These are phyloP conservation scores for Caenorhabditis latens DNA, from an alignment of 1,140 invertebrate species.

Conservation along the genomic window DNA sequence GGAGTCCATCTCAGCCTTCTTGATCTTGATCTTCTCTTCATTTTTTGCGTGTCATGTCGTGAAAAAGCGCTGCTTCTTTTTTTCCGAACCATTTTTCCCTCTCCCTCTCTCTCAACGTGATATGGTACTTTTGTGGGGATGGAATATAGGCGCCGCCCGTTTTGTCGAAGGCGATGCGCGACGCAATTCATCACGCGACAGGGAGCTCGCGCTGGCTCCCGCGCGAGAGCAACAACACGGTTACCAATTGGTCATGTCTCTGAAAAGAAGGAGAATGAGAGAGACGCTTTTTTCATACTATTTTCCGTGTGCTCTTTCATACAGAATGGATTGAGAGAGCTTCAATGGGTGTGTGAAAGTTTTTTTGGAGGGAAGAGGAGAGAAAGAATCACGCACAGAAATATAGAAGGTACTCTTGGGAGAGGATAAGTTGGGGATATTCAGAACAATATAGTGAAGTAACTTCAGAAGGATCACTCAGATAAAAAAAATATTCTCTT, in stretches of 20 bases:
- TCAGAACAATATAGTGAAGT: no score
- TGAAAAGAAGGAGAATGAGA: constrained; percentile 22
- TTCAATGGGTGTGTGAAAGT: background rate
- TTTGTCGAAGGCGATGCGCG: constrained; percentile 4
- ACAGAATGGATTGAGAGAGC: background rate
- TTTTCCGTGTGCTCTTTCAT: constrained; percentile 27
- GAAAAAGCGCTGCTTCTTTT: constrained; percentile 43
- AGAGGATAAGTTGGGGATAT: background rate
- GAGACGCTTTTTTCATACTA: background rate
- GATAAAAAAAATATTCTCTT: no score
- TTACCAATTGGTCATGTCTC: constrained; percentile 48
- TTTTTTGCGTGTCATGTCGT: constrained; percentile 39
- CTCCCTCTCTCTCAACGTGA: constrained; percentile 29
- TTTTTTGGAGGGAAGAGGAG: background rate
- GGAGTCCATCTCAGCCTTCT: constrained; percentile 46
- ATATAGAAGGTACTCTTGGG: background rate
- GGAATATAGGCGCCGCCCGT: constrained; percentile 23
- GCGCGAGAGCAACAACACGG: background rate
- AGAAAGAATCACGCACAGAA: constrained; percentile 5
- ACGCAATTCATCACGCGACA: constrained; percentile 41
- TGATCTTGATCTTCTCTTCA: constrained; percentile 34
- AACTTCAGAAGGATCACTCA: no score
- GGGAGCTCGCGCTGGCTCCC: constrained; percentile 37
- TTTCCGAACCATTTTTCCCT: background rate
- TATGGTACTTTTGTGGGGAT: constrained; percentile 41